Evolutionary conservation across 1,140 invertebrate genomes (phyloP), one percentile per base, ranked within the genome.

Genomic region (Brachionus rotundiformis): DNA sequence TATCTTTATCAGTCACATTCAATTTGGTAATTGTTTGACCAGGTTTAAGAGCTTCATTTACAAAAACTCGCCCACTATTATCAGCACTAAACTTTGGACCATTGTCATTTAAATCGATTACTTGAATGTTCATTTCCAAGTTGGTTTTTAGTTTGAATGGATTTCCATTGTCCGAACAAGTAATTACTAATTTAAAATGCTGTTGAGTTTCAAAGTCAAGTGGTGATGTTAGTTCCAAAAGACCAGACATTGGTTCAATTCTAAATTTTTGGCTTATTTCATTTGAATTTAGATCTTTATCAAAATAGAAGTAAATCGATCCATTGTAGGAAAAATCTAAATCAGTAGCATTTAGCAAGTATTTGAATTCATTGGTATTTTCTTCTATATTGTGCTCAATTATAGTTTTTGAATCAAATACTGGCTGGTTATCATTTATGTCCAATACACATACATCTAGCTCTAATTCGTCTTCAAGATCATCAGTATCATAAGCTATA

Each of bases 261-360:
- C 47, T 10, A 36, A 79, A 79, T 27, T 54, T 79, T 79, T 63
- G 47, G n/a, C 29, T 39, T 23, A 63, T 39, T 13, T 59, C 47
- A 33, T 36, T 33, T 11, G 47, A 33, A 25, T 79, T 79, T 1
- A 59, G 3, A 6, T 33, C 7, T 13, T 36, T 36, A 25, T 79
- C 76, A 79, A 79, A 63, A 79, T 63, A 79, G 11, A 79, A 79
- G 7, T 39, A 79, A 8, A 79, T n/a, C 54, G 76, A 36, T 3
- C 47, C 47, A 27, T 79, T 79, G 16, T 59, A 47, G 25, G 47
- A 36, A 36, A 59, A 63, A 39, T 79, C 76, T 23, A 31, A 25
- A 27, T 79, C 76, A 27, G 47, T 31, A 59, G 76, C 76, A 10
- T 79, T 79, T 0, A 79, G 25, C 23, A 29, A 19, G 16, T 59